Evolutionary conservation across 1,140 invertebrate species (phyloP), one percentile per base, ranked within the genome.

Genomic region (Magallana gigas): DNA sequence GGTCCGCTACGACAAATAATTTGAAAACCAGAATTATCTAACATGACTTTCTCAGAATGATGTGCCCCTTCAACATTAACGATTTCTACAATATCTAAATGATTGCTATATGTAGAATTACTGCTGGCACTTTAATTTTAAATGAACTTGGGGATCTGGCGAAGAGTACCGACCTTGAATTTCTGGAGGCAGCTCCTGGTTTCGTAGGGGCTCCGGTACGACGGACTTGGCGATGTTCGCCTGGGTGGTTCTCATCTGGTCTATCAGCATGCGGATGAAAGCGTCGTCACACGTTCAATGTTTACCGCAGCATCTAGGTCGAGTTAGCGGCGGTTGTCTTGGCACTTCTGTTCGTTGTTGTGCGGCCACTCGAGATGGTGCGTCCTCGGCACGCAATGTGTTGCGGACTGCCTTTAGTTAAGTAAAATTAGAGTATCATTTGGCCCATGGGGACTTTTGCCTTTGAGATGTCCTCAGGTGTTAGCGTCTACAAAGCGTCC

Each of bases 121-220:
- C 23, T 29, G 71, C 71, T 80, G 71, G 23, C 23, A 80, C 16
- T 83, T 84, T n/a, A 18, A 84, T 18, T 84, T 62, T n/a, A 84
- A 16, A 84, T 84, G 58, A 84, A 84, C 57, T 58, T 84, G 58
- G 8, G 83, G 58, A 18, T 84, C 83, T 84, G 58, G 57, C 83
- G 57, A 84, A 16, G 58, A 84, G 23, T 80, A 80, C 71, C 23
- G n/a, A 80, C 23, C 71, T 80, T 80, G 71, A 48, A 80, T 36
- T 8, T 80, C 71, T 80, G 71, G 23, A 11, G 18, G 12, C n/a
- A 23, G 6, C 4, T 29, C 8, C 12, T 23, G 23, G 71, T 48
- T 48, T n/a, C 36, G 16, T 80, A 23, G 23, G 23, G 23, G 23
- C 23, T 23, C 23, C 23, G 23, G 23, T 23, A 23, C 18, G 23